phyloP scores from a whole-genome alignment of 2,797 vertebrate species.

The Myoxocephalus aenaeus region DNA sequence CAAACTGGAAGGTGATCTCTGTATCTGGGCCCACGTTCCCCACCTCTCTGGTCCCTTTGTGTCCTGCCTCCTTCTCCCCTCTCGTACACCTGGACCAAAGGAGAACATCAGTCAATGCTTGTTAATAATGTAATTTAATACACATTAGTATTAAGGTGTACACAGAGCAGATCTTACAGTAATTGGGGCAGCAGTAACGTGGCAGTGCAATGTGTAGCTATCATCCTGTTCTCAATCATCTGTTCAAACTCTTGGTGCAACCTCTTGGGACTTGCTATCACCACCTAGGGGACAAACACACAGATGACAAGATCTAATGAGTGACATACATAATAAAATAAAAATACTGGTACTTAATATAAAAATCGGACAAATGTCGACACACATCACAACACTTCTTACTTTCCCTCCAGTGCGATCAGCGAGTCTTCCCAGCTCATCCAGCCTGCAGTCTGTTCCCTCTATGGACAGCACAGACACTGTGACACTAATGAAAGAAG shows the following conservation, averaged over 20 bases:
- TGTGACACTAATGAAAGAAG: slow-evolving; percentile 72
- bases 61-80: slow-evolving; percentile 76
- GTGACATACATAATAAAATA: not conserved
- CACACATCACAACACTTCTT: slow-evolving; percentile 18
- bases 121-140: slow-evolving; percentile 1
- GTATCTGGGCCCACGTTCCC: slow-evolving; percentile 76
- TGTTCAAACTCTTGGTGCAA: slow-evolving; percentile 79
- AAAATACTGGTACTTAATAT: not conserved
- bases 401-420: slow-evolving; percentile 83
- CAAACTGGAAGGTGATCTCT: slow-evolving; percentile 83
- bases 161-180: slow-evolving; percentile 67
- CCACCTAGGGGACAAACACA: slow-evolving; percentile 65
- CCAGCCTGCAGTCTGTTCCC: slow-evolving; percentile 83
- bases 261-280: slow-evolving; percentile 72
- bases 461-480: slow-evolving; percentile 84
- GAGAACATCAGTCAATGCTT: slow-evolving; percentile 28
- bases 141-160: not conserved
- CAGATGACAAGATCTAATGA: not conserved
- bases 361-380: not conserved
- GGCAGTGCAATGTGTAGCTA: slow-evolving; percentile 79
- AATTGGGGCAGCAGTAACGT: slow-evolving; percentile 76
- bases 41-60: slow-evolving; percentile 72
- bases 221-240: slow-evolving; percentile 74
- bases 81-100: slow-evolving; percentile 65
- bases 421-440: slow-evolving; percentile 81